Conservation (phyloP, 2,113 vertebrate genomes). For the Chlamydotis undulata region DNA sequence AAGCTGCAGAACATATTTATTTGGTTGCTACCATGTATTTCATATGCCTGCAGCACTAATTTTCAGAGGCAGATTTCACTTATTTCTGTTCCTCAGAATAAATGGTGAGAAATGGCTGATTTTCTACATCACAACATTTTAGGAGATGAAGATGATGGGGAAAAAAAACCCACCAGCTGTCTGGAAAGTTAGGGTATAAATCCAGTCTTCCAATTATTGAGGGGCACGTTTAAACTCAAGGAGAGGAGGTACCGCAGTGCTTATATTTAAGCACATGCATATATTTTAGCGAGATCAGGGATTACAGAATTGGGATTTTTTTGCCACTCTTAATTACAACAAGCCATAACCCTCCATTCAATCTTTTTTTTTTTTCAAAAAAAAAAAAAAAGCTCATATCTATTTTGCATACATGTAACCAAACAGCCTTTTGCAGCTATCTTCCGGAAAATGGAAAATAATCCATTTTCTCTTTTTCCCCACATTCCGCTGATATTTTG, state of each 20-base stretch:
- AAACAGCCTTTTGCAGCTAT: conserved; percentile 13
- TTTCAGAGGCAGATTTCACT: conserved; percentile 36
- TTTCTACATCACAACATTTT: conserved; percentile 58
- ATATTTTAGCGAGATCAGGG: background rate
- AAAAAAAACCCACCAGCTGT: conserved; percentile 9
- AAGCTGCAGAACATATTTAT: conserved; percentile 39
- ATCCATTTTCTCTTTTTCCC: conserved; percentile 16
- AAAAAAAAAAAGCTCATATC: background rate
- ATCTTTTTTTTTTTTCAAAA: background rate
- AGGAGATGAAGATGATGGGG: background rate
- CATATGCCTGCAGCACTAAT: conserved; percentile 29
- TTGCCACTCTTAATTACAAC: background rate
- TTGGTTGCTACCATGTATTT: conserved; percentile 32
- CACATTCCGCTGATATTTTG: background rate
- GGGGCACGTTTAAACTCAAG: background rate
- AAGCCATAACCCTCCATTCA: background rate
- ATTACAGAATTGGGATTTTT: background rate
- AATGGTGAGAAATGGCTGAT: conserved; percentile 57
- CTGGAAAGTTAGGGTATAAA: conserved; percentile 45
- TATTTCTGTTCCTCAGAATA: conserved; percentile 47
- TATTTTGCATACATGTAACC: background rate
- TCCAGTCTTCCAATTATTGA: conserved; percentile 6
- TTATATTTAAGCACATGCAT: background rate
- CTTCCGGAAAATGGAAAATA: background rate
- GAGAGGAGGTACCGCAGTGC: background rate